Evolutionary conservation across 2,113 vertebrate genomes (phyloP), one percentile per base, ranked within the genome.

Genomic region (Corythornis madagascariensis): DNA sequence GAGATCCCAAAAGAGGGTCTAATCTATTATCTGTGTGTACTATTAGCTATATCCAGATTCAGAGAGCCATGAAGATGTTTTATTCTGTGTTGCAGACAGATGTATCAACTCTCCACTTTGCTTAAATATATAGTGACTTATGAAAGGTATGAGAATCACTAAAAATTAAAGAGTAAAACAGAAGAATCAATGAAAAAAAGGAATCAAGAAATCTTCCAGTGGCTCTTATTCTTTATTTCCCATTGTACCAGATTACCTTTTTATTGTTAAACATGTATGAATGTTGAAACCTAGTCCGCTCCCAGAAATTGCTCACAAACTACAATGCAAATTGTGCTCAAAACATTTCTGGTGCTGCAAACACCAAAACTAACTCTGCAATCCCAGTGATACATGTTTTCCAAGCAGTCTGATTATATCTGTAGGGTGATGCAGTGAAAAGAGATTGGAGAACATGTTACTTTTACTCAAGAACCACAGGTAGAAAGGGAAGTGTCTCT

Each of bases 21-120:
- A 50, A 66, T 89, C 35, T 85, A 15, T 64, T 77, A 71, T 11
- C 26, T 84, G 4, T 33, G 43, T 24, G 10, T 18, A 38, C 29
- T 43, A 53, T 56, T 57, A 88, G 24, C 11, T 88, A 24, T 21
- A 64, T 28, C 2, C 22, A 78, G 17, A 52, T 40, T 81, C 56
- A 74, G 43, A 56, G 21, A 56, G 53, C 35, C 14, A 22, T 11
- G 11, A 84, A 88, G 21, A 61, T 52, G 15, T 77, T 80, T 83
- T 74, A 26, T 26, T 26, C 56, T 67, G 16, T 38, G 19, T 45
- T 4, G 0, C 6, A 50, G 26, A 69, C 6, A 57, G 20, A 57
- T 0, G 0, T 25, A 61, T 29, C 20, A 73, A 59, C 0, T 4
- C 6, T 83, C 19, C 5, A 31, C 11, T 86, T 74, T 60, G 15